phyloP scores from a whole-genome alignment of 2,113 vertebrate genomes.

The Suricata suricatta region DNA sequence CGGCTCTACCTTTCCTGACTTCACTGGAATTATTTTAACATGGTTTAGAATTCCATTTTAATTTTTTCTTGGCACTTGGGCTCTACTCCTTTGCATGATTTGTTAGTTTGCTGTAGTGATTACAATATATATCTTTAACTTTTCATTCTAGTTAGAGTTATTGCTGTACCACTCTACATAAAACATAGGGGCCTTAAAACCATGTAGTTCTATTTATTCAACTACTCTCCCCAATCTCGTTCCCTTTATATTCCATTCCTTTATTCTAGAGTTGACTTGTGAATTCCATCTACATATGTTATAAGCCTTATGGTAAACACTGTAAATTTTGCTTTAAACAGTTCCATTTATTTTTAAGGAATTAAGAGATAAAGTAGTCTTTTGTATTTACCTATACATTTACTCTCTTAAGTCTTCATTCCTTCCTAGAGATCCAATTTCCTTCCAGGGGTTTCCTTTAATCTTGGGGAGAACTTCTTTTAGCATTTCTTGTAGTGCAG shows the following conservation, averaged over 20 bases:
- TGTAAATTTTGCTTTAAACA: background rate
- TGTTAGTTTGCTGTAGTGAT: background rate
- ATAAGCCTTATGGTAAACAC: background rate
- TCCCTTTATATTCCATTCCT: background rate
- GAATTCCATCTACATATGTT: background rate
- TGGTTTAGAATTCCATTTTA: background rate
- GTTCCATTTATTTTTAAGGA: slow-evolving; percentile 11
- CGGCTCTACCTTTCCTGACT: background rate
- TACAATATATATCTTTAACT: background rate
- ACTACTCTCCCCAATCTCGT: background rate
- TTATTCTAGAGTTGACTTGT: background rate
- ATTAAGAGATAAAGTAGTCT: background rate
- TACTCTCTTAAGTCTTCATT: background rate
- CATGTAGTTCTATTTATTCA: background rate
- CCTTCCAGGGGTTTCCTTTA: background rate
- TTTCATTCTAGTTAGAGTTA: background rate
- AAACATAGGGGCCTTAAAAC: background rate
- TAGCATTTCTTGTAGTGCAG: background rate
- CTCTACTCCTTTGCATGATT: background rate
- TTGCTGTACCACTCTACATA: background rate
- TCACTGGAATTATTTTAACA: slow-evolving; percentile 29
- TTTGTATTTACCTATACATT: background rate
- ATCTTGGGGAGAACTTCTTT: background rate
- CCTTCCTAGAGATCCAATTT: background rate
- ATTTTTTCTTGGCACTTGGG: background rate